phyloP scores from a whole-genome alignment of 2,888 invertebrate species.

The Homarus gammarus region DNA sequence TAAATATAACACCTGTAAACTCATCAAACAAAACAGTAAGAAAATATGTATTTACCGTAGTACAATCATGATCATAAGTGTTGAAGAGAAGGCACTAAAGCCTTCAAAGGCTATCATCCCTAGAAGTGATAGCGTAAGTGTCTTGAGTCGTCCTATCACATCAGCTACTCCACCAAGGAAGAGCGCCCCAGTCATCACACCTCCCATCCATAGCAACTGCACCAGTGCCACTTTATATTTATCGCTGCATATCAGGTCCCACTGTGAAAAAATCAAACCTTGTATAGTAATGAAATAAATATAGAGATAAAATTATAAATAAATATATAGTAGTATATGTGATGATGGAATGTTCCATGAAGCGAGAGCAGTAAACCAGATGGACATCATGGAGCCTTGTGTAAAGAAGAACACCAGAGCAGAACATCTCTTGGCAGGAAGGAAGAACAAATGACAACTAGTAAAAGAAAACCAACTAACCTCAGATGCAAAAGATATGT shows the following conservation, averaged over 20 bases:
- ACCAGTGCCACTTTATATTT: constrained; percentile 77
- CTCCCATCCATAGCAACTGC: constrained; percentile 78
- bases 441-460: background rate
- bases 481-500: constrained; percentile 68
- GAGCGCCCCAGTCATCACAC: constrained; percentile 77
- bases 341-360: too few relatives aligned
- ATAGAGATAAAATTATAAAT: constrained; percentile 7
- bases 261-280: constrained; percentile 70
- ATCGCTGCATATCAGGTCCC: constrained; percentile 77
- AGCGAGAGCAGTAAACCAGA: too few relatives aligned
- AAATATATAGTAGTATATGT: too few relatives aligned
- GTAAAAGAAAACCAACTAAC: constrained; percentile 34
- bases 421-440: too few relatives aligned
- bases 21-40: background rate
- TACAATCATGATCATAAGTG: constrained; percentile 56
- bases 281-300: background rate
- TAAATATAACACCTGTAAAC: background rate
- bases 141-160: constrained; percentile 76
- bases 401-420: too few relatives aligned
- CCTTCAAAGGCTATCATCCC: constrained; percentile 77
- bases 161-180: constrained; percentile 77
- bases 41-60: constrained; percentile 50
- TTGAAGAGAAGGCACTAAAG: constrained; percentile 76
- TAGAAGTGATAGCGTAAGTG: constrained; percentile 76
- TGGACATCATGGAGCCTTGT: too few relatives aligned